Evolutionary conservation across 2,888 invertebrate species (phyloP).

Genomic region (Drosophila merina): DNA sequence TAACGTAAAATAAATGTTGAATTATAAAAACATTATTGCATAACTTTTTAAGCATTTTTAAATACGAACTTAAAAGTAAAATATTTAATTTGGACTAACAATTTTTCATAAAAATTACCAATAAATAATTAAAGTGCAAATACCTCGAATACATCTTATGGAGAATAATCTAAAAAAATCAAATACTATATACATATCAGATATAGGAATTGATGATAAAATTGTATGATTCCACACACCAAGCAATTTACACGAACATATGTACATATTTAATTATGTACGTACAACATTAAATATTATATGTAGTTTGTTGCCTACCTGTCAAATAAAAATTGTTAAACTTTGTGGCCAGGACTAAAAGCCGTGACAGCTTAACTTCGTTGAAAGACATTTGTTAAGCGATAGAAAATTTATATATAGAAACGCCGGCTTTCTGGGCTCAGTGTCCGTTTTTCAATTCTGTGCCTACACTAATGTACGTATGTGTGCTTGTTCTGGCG

Average conservation of each 20-base stretch:
- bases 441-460: neutral
- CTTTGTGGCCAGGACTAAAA: constrained; percentile 92
- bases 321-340: constrained; percentile 95
- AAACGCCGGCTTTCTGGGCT: constrained; percentile 54
- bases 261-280: too few relatives aligned
- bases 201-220: neutral
- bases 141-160: too few relatives aligned
- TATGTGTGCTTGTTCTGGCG: neutral
- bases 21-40: too few relatives aligned
- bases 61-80: too few relatives aligned
- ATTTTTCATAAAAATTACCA: too few relatives aligned
- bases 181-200: too few relatives aligned
- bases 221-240: too few relatives aligned
- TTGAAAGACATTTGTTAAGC: constrained; percentile 78
- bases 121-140: too few relatives aligned
- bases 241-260: neutral
- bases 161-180: too few relatives aligned
- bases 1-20: too few relatives aligned
- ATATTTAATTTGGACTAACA: too few relatives aligned
- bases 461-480: neutral
- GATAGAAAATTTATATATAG: constrained; percentile 19
- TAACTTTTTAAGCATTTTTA: too few relatives aligned
- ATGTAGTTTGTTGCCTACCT: constrained; percentile 86
- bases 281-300: neutral
- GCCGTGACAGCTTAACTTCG: constrained; percentile 86